phyloP scores from a whole-genome alignment of 2,888 invertebrate species.

The Microctonus aethiopoides region DNA sequence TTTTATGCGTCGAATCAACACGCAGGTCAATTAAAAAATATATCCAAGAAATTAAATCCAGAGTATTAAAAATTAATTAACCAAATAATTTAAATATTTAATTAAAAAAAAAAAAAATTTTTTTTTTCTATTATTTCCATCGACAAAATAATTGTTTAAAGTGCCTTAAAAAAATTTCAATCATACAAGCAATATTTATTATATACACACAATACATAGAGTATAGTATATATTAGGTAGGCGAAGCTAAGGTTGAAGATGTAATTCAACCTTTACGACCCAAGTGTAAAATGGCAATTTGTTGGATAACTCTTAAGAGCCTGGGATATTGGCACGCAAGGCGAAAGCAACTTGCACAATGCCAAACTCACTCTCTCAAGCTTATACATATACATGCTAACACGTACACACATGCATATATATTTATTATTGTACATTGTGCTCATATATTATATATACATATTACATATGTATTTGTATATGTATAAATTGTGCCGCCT shows the following conservation, averaged over 20 bases:
- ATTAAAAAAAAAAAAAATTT: too few relatives aligned
- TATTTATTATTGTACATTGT: neutral
- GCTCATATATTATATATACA: neutral
- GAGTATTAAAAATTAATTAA: neutral
- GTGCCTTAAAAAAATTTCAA: too few relatives aligned
- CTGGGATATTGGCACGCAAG: conserved; percentile 33
- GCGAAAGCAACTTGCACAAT: conserved; percentile 26
- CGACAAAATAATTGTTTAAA: too few relatives aligned
- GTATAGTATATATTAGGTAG: neutral
- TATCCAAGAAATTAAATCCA: conserved; percentile 4
- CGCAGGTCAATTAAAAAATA: conserved; percentile 30
- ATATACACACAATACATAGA: neutral
- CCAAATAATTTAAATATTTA: too few relatives aligned
- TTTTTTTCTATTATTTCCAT: neutral
- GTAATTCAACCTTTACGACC: neutral
- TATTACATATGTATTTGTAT: too few relatives aligned
- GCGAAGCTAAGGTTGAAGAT: neutral
- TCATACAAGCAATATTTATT: too few relatives aligned
- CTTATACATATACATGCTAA: conserved; percentile 13
- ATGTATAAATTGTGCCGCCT: too few relatives aligned
- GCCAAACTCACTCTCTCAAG: conserved; percentile 8
- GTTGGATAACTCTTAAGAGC: conserved; percentile 21
- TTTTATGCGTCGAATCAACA: conserved; percentile 13
- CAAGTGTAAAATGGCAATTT: conserved; percentile 39
- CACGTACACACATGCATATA: too few relatives aligned